phyloP scores from a whole-genome alignment of 2,113 vertebrate genomes.

The Anguilla japonica region DNA sequence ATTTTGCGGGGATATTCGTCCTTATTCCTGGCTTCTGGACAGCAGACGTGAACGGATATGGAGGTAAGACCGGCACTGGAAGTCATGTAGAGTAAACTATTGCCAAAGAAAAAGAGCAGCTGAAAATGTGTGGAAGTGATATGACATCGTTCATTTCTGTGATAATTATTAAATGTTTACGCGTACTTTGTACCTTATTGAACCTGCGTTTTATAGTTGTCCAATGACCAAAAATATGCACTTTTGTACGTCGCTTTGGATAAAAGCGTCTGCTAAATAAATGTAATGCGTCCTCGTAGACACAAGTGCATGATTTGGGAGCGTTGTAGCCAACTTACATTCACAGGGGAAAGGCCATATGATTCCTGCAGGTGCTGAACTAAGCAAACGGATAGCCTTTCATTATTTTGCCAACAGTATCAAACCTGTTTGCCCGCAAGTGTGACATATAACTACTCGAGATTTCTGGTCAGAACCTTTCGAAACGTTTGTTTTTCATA shows the following conservation, averaged over 20 bases:
- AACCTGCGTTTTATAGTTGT: too few relatives aligned
- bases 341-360: too few relatives aligned
- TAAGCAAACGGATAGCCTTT: background rate
- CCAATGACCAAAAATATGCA: too few relatives aligned
- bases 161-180: background rate
- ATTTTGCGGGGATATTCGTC: background rate
- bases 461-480: background rate
- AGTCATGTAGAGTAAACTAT: background rate
- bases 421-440: background rate
- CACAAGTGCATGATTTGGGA: background rate
- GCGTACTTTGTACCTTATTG: too few relatives aligned
- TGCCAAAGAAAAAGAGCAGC: background rate
- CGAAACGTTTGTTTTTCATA: background rate
- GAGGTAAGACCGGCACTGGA: background rate
- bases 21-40: conserved; percentile 6
- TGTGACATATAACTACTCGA: background rate
- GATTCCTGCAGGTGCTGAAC: background rate
- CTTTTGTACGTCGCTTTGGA: too few relatives aligned
- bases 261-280: too few relatives aligned
- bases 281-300: background rate
- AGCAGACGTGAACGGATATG: background rate
- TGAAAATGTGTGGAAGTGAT: background rate
- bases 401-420: background rate
- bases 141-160: background rate
- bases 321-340: background rate